A percentile compares a stretch with the other conserved stretches of the same genome.
These are phyloP conservation scores for Eristalinus aeneus DNA, from an alignment of 2,888 invertebrate genomes.

Conservation along the genomic window DNA sequence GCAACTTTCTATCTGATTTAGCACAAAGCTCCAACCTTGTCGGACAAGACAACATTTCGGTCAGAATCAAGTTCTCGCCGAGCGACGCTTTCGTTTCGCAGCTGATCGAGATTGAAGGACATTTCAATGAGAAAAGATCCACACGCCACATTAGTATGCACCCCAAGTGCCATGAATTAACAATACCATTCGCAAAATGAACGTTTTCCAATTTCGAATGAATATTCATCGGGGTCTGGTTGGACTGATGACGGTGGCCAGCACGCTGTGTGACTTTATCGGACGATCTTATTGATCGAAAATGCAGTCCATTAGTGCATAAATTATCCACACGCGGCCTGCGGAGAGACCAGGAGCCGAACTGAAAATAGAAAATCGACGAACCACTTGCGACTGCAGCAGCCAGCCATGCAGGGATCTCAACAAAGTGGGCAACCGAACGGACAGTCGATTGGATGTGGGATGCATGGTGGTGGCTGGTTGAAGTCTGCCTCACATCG, in stretches of 20 bases:
- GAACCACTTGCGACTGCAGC: neutral
- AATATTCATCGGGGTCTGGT: neutral
- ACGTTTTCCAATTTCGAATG: neutral
- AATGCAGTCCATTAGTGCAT: neutral
- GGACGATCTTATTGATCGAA: neutral
- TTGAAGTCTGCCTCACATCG: neutral
- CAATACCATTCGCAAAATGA: neutral
- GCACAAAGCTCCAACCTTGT: no score
- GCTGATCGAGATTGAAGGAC: neutral
- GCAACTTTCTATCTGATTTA: no score
- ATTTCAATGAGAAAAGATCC: neutral
- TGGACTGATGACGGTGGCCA: neutral
- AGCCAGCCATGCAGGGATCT: no score
- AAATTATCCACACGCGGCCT: neutral
- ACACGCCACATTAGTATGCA: neutral
- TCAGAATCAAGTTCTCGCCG: neutral
- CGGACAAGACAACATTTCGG: neutral
- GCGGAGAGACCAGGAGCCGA: neutral
- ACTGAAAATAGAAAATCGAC: neutral
- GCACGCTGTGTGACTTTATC: neutral
- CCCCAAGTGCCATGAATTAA: neutral
- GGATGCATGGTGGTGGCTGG: no score
- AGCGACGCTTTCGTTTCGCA: no score
- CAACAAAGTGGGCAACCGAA: no score
- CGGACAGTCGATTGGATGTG: no score